Percentiles rank a stretch among this genome's conserved stretches.
These are phyloP conservation scores for Zhuqinia jingwanae DNA, from an alignment of 2,888 invertebrate genomes.

Conservation along the genomic window DNA sequence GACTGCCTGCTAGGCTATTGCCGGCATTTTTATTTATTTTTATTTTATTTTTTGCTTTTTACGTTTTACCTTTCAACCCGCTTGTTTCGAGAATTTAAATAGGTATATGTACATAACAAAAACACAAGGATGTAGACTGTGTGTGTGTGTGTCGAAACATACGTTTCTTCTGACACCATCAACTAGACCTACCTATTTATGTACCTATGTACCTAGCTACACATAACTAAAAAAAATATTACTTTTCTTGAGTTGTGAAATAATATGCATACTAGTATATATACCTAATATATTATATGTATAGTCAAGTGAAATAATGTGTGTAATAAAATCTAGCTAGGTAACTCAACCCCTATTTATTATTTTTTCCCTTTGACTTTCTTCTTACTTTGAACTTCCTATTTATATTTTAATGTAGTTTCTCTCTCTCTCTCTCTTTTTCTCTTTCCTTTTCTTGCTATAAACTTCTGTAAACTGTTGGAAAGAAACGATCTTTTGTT, in stretches of 20 bases:
- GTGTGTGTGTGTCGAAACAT: not conserved
- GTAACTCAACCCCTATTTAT: constrained; percentile 55
- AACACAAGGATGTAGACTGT: too few relatives aligned
- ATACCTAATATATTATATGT: too few relatives aligned
- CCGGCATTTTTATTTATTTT: too few relatives aligned
- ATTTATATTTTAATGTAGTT: constrained; percentile 47
- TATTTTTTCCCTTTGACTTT: constrained; percentile 64
- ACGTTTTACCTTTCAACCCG: not conserved
- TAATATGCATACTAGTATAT: not conserved
- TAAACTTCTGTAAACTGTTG: constrained; percentile 20
- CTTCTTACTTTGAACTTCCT: constrained; percentile 44
- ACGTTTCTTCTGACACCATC: not conserved
- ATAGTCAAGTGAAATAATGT: too few relatives aligned
- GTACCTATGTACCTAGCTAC: too few relatives aligned
- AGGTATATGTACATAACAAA: not conserved
- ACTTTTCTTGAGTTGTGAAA: constrained; percentile 3
- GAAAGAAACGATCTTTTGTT: constrained; percentile 33
- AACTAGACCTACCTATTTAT: too few relatives aligned
- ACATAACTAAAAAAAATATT: too few relatives aligned
- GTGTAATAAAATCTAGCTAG: constrained; percentile 30
- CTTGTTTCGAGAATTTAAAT: not conserved
- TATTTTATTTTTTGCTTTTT: too few relatives aligned
- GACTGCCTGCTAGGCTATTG: too few relatives aligned
- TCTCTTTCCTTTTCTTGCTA: too few relatives aligned
- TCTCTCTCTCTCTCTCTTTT: too few relatives aligned